These are phyloP conservation scores for Cyclopterus lumpus DNA, from an alignment of 2,797 vertebrate species.

Conservation along the genomic window DNA sequence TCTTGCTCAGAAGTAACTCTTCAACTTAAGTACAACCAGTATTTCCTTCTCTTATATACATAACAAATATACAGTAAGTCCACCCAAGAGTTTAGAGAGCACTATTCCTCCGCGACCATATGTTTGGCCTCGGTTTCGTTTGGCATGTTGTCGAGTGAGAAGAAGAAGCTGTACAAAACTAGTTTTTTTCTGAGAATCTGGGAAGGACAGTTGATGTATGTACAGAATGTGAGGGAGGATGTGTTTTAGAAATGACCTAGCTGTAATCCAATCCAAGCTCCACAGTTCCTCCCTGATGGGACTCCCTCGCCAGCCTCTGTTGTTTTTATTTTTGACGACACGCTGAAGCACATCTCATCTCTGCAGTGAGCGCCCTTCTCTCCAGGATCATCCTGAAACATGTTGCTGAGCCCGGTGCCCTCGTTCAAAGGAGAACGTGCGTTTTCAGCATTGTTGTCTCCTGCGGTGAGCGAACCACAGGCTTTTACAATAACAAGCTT, in stretches of 20 bases:
- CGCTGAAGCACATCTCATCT: conserved; percentile 53
- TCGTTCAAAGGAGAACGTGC: conserved; percentile 20
- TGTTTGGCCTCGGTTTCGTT: conserved; percentile 38
- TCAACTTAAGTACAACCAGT: background rate
- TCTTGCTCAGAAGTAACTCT: background rate
- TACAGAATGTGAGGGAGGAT: conserved; percentile 35
- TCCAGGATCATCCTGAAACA: conserved; percentile 21
- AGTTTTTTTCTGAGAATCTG: conserved; percentile 32
- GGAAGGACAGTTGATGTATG: conserved; percentile 32
- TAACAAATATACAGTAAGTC: conserved; percentile 19
- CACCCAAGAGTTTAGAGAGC: conserved; percentile 14
- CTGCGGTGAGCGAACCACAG: conserved; percentile 26
- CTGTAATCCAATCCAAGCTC: conserved; percentile 52
- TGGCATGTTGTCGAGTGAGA: conserved; percentile 31
- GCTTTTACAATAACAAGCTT: conserved; percentile 38
- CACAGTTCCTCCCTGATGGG: conserved; percentile 47
- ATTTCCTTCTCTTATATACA: conserved; percentile 1
- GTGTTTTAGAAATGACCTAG: conserved; percentile 52
- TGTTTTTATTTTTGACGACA: conserved; percentile 60
- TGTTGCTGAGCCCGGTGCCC: conserved; percentile 46
- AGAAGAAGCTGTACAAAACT: conserved; percentile 14
- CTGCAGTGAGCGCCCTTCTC: conserved; percentile 29
- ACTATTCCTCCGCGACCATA: conserved; percentile 17
- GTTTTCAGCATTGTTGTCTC: conserved; percentile 28
- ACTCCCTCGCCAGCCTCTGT: conserved; percentile 38